Evolutionary conservation across 2,888 invertebrate genomes (phyloP), one percentile per base, ranked within the genome.

Genomic region (Diplazon laetatorius): DNA sequence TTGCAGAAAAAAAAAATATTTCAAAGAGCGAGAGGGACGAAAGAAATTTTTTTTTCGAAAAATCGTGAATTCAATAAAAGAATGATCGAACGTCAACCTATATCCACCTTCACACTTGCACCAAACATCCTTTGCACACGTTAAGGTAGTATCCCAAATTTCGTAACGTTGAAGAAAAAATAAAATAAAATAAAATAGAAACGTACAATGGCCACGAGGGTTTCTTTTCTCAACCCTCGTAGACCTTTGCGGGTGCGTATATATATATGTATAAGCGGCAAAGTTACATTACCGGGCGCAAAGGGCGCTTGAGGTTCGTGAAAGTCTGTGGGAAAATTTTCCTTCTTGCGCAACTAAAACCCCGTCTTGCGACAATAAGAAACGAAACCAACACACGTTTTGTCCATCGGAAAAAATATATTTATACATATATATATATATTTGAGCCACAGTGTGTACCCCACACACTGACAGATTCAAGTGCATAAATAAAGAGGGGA

Each of bases 271-370:
- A n/a, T n/a, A n/a, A n/a, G n/a, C n/a, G n/a, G n/a, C 30, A 6
- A 30, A 30, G 30, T 30, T 30, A 30, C 6, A n/a, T n/a, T n/a
- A n/a, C 30, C 30, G 30, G 30, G 4, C 62, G 52, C 30, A 30
- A 30, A 30, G 30, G 30, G 30, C 30, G 30, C 30, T 2, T 6
- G 39, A 82, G 83, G 81, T 82, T 82, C 74, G 72, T 82, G 75
- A 74, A 80, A 79, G 82, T 82, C 85, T 87, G 85, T 86, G 87
- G 86, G 87, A 6, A 6, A 87, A 87, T 84, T 75, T 86, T 85
- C 78, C 70, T 57, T 63, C 74, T 74, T 71, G 74, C 74, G 74
- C 65, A 78, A 78, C 62, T 44, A 39, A 39, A 52, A 57, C 25
- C 10, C 18, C 82, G 83, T 82, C 80, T 83, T 75, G 82, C 80